phyloP scores from a whole-genome alignment of 2,797 vertebrate species.

The Sebastes goodei region DNA sequence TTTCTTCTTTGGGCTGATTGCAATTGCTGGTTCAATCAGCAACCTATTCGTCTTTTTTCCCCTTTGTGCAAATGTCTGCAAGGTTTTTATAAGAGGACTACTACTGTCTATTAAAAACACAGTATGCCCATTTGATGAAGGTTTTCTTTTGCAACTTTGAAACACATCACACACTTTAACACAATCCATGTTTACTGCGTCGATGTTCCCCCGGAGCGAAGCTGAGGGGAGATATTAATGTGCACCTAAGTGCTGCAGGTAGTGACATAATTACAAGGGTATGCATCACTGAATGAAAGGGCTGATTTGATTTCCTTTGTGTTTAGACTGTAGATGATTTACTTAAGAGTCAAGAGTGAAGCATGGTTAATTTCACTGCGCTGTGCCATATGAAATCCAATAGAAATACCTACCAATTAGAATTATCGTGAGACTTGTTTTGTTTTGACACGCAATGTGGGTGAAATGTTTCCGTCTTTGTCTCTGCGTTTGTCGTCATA shows the following conservation, averaged over 20 bases:
- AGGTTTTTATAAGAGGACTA: not conserved
- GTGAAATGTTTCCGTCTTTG: not conserved
- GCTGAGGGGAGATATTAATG: slow-evolving; percentile 37
- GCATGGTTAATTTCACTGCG: slow-evolving; percentile 23
- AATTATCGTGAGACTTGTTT: not conserved
- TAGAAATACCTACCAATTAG: slow-evolving; percentile 11
- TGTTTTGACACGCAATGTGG: not conserved
- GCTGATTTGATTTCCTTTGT: slow-evolving; percentile 68
- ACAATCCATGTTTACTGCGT: slow-evolving; percentile 22
- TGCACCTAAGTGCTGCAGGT: slow-evolving; percentile 49
- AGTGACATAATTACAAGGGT: slow-evolving; percentile 47
- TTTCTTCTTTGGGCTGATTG: slow-evolving; percentile 40
- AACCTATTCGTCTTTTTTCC: slow-evolving; percentile 18
- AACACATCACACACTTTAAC: not conserved
- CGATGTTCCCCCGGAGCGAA: slow-evolving; percentile 3
- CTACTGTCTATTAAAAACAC: not conserved
- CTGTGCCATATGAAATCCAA: slow-evolving; percentile 4
- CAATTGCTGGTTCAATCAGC: slow-evolving; percentile 41
- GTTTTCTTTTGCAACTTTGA: not conserved
- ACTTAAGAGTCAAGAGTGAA: slow-evolving; percentile 39
- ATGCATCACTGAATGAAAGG: slow-evolving; percentile 37
- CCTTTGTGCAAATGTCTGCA: not conserved
- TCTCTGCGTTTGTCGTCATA: not conserved
- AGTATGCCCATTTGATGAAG: not conserved
- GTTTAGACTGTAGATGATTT: slow-evolving; percentile 57